Conservation (phyloP, 2,797 vertebrate genomes). For the Valencia hispanica region DNA sequence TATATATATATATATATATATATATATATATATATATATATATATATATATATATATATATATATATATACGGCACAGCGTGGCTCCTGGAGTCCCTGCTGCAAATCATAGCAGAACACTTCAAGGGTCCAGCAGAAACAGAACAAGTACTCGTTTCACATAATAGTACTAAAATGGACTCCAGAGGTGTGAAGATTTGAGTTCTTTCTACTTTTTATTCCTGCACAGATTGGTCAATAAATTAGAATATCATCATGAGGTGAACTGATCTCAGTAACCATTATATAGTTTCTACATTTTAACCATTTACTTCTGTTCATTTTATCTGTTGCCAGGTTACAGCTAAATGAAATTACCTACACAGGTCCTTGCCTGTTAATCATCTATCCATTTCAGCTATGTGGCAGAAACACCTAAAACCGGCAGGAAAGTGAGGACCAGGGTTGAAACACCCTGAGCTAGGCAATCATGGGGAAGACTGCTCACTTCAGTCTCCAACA, state of each 20-base stretch:
- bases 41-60: too few species aligned
- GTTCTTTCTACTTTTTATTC: not conserved
- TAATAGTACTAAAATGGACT: not conserved
- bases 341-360: not conserved
- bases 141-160: conserved; percentile 17
- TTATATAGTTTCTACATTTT: not conserved
- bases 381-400: not conserved
- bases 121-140: conserved; percentile 46
- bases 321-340: not conserved
- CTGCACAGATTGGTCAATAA: not conserved
- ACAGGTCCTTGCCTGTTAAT: not conserved
- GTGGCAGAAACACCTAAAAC: too few species aligned
- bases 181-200: not conserved
- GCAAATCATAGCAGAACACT: conserved; percentile 34
- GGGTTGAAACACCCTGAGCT: too few species aligned
- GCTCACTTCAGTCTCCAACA: too few species aligned
- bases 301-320: not conserved
- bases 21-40: too few species aligned
- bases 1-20: too few species aligned
- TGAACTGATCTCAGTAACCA: not conserved
- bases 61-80: conserved; percentile 12
- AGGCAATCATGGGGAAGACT: too few species aligned
- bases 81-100: conserved; percentile 21
- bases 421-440: too few species aligned
- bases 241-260: not conserved